Evolutionary conservation across 2,888 invertebrate species (phyloP).

Genomic region (Tolmerus cingulatus): DNA sequence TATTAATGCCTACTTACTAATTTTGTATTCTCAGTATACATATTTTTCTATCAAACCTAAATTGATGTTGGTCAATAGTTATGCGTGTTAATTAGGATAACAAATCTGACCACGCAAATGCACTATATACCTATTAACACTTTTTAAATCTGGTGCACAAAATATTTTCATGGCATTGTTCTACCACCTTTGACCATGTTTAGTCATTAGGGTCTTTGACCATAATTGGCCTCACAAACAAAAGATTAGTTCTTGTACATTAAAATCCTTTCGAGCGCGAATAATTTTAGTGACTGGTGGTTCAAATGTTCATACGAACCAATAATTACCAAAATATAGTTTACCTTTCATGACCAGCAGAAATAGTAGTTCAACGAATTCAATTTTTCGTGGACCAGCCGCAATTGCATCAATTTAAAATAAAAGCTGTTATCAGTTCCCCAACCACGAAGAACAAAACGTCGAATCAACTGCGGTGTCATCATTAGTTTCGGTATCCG

Average conservation of each 20-base stretch:
- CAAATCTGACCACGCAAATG: too few species aligned
- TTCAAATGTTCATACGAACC: not conserved
- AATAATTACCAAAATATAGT: not conserved
- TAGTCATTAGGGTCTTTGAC: not conserved
- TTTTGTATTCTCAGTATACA: too few species aligned
- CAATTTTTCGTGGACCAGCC: not conserved
- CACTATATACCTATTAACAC: too few species aligned
- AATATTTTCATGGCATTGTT: too few species aligned
- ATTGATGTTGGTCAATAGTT: too few species aligned
- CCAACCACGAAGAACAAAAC: not conserved
- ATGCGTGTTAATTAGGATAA: too few species aligned
- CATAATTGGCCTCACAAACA: not conserved
- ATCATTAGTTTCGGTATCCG: not conserved
- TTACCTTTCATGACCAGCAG: not conserved
- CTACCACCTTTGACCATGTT: too few species aligned
- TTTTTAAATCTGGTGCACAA: too few species aligned
- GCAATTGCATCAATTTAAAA: not conserved
- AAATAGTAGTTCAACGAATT: not conserved
- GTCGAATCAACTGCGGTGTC: not conserved
- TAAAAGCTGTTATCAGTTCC: not conserved
- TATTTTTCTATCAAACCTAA: too few species aligned
- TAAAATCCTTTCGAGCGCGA: not conserved
- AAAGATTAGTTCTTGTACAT: not conserved
- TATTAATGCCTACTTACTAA: too few species aligned
- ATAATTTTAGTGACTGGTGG: not conserved